Base-by-base conservation (phyloP, 2,888 invertebrate species). In the Corbicula japonica region DNA sequence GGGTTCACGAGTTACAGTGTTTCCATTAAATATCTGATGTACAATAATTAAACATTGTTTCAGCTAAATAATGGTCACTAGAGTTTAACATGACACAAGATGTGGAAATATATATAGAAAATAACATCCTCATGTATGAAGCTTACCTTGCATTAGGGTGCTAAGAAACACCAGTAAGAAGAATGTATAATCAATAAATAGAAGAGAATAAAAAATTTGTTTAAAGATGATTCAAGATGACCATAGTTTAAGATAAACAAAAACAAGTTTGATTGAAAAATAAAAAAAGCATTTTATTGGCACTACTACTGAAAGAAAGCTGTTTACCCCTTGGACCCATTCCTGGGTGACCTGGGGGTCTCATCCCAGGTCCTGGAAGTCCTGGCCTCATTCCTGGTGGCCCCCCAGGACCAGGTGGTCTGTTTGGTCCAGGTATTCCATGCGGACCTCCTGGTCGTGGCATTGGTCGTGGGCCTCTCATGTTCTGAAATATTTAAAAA, bases 381-480 rank as follows among this genome's bases (percentile, higher is more conserved):
- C 56, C 54, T 44, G 60, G 66, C 30, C 65, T 58, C 26, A 65
- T 41, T 12, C 68, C 68, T n/a, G 41, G 61, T 23, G 61, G 62
- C n/a, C 62, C 75, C 26, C 54, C 56, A 15, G 77, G 77, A 26
- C 78, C 73, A 18, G 63, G 68, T 34, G 63, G 78, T 30, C 77
- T 41, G 15, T 50, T 60, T 21, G 74, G 76, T 23, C 82, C 82
- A 35, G 82, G 82, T 21, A 70, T 69, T n/a, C 82, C 82, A 66
- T 83, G 82, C 26, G 82, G 82, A 32, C 82, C 82, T 69, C 65
- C 75, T 32, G 74, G 77, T 38, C 82, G 73, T 26, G 76, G 82
- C 73, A 83, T 79, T 61, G 78, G 82, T 28, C 82, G 60, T 44
- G 82, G 82, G 56, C 78, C 82, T 65, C 82, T 76, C 82, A 83